These are phyloP conservation scores for Philypnodon macrostomus DNA, from an alignment of 2,797 vertebrate genomes.

Conservation along the genomic window DNA sequence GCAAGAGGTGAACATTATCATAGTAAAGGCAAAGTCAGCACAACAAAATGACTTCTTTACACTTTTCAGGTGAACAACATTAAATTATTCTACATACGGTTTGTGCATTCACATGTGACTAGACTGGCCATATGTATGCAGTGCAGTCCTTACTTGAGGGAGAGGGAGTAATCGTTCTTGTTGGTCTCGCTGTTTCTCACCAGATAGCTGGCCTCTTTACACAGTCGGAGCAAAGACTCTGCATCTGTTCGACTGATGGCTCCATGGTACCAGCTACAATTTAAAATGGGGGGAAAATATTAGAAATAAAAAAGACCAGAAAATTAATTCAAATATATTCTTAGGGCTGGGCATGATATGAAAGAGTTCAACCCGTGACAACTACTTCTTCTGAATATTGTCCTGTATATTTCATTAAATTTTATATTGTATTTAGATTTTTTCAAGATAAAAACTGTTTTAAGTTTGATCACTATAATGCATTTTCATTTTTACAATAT, in stretches of 20 bases:
- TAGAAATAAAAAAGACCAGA: not conserved
- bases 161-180: constrained; percentile 98
- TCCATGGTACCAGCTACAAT: constrained; percentile 94
- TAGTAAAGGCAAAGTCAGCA: constrained; percentile 50
- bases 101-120: too few relatives aligned
- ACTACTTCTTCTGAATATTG: too few relatives aligned
- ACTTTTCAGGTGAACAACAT: not conserved
- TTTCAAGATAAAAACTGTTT: too few relatives aligned
- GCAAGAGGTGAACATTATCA: constrained; percentile 55
- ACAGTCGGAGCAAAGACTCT: constrained; percentile 91
- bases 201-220: constrained; percentile 97
- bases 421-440: too few relatives aligned
- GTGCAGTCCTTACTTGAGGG: constrained; percentile 87
- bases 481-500: too few relatives aligned
- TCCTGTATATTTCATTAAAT: too few relatives aligned
- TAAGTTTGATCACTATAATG: too few relatives aligned
- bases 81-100: not conserved
- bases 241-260: constrained; percentile 95
- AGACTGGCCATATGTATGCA: not conserved
- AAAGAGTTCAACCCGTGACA: too few relatives aligned
- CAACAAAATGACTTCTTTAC: not conserved
- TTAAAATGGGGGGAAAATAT: not conserved
- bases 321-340: not conserved
- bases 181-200: constrained; percentile 98
- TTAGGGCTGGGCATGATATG: too few relatives aligned